Base-by-base conservation (phyloP, 2,797 vertebrate species). In the Parambassis ranga region DNA sequence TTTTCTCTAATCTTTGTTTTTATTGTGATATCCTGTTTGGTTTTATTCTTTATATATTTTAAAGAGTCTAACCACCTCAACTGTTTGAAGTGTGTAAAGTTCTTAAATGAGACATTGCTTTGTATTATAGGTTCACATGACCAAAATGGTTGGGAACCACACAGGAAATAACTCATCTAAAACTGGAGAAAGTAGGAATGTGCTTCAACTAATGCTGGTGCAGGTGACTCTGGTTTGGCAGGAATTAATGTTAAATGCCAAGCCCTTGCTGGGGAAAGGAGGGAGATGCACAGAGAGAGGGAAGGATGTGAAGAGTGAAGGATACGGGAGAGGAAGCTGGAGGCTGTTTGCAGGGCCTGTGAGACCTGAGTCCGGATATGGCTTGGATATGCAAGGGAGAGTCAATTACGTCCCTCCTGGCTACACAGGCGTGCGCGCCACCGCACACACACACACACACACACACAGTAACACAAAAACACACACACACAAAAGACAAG, bases 301-400 rank as follows among this genome's bases (percentile, higher is more conserved):
- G 33, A 67, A 27, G 26, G 13, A 7, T 43, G 27, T 37, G 16
- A 42, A 15, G 44, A 77, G 61, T 18, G 37, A 65, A 55, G 51
- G 61, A 71, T 16, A 52, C 47, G 64, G 42, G 30, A 66, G 41
- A 71, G 52, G 55, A 69, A 77, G 77, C 81, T 80, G 55, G 56
- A 73, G 64, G 77, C 80, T 67, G 74, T 88, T 89, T 86, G 79
- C 63, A 66, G 74, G 81, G 68, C 79, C 83, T 86, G 41, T 26
- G 85, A 91, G 89, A 88, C 79, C 69, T 13, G 72, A 85, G 80
- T 81, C 90, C 84, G 86, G 89, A 92, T 86, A 85, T 81, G 74
- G 76, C 68, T 84, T 82, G 82, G 85, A 90, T 81, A 87, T 76
- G 76, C 80, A 86, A 82, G 64, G 70, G 70, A 70, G 81, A 85